phyloP scores from a whole-genome alignment of 1,140 invertebrate species.

The Coelopa frigida region DNA sequence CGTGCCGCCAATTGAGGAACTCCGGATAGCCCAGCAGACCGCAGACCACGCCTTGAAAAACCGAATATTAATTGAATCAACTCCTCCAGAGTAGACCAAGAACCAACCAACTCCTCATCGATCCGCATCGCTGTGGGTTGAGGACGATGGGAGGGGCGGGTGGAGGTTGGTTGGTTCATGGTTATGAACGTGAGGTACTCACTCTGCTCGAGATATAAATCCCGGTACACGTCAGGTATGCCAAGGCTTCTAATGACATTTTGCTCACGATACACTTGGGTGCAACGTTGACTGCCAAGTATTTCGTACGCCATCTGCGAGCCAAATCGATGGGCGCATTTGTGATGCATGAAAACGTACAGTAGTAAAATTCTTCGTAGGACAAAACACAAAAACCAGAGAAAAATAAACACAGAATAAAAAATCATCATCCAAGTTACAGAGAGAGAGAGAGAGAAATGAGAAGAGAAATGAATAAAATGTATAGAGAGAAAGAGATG shows the following conservation, averaged over 20 bases:
- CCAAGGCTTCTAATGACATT: constrained; percentile 29
- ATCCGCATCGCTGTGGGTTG: no score
- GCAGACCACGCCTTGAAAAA: constrained; percentile 28
- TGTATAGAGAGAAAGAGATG: no score
- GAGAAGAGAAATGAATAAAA: no score
- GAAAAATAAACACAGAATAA: background rate
- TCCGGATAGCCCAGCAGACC: constrained; percentile 35
- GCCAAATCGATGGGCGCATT: constrained; percentile 23
- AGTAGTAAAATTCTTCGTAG: constrained; percentile 35
- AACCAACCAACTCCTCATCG: no score
- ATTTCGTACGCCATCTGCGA: constrained; percentile 23
- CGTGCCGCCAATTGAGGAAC: constrained; percentile 38
- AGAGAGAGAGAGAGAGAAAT: no score
- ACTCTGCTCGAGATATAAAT: constrained; percentile 39
- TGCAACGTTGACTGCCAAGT: constrained; percentile 25
- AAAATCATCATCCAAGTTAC: background rate
- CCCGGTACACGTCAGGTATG: constrained; percentile 24
- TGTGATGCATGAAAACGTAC: constrained; percentile 33
- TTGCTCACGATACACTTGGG: constrained; percentile 29
- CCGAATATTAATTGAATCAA: constrained; percentile 5
- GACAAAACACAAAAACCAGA: background rate
- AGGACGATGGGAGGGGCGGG: no score
- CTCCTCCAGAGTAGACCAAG: no score
- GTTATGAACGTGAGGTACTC: no score
- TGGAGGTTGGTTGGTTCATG: no score